These are phyloP conservation scores for Mycetomoellerius zeteki DNA, from an alignment of 1,140 invertebrate genomes.

Conservation along the genomic window DNA sequence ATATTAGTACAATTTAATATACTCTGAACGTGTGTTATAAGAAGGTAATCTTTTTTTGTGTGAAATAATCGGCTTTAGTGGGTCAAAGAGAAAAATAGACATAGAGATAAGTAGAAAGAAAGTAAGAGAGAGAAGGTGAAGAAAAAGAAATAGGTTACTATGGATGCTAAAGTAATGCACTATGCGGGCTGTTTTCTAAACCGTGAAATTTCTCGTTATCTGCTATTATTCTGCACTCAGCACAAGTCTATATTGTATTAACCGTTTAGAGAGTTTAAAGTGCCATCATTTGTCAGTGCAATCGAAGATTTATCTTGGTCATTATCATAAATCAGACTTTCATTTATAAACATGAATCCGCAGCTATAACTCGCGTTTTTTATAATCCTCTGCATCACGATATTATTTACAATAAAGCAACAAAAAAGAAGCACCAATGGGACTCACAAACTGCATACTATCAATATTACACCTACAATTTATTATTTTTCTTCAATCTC, in stretches of 20 bases:
- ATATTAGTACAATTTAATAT: constrained; percentile 4
- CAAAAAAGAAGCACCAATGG: background rate
- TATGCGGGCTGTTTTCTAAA: constrained; percentile 19
- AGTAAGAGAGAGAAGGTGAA: background rate
- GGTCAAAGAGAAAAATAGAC: background rate
- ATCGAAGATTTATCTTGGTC: background rate
- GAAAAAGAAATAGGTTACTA: constrained; percentile 28
- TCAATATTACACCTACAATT: background rate
- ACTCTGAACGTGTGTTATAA: background rate
- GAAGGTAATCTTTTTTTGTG: constrained; percentile 17
- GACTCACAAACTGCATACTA: background rate
- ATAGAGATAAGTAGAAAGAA: background rate
- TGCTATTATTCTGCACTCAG: constrained; percentile 1
- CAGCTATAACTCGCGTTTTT: background rate
- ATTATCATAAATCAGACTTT: background rate
- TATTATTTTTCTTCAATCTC: background rate
- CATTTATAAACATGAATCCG: background rate
- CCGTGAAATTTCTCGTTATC: background rate
- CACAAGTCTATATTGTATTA: background rate
- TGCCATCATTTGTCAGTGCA: background rate
- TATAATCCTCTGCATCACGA: background rate
- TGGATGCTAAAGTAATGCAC: background rate
- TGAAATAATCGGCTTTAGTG: constrained; percentile 46
- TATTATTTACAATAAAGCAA: background rate
- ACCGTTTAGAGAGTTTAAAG: background rate